Evolutionary conservation across 2,888 invertebrate species (phyloP).

Genomic region (Tetrapedia diversipes): DNA sequence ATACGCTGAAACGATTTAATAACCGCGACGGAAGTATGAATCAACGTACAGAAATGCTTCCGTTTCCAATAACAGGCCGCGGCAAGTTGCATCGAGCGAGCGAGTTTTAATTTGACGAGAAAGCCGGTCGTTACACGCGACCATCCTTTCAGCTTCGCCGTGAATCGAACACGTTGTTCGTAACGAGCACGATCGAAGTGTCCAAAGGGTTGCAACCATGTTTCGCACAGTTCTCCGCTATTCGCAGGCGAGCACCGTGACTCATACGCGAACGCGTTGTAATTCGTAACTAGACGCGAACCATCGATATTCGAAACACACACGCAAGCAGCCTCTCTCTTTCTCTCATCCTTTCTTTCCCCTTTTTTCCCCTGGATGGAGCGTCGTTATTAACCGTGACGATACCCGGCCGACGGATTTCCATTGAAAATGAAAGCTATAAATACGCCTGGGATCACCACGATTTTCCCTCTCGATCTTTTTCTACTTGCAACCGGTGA

Average conservation of each 20-base stretch:
- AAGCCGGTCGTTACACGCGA: conserved; percentile 26
- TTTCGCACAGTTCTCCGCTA: conserved; percentile 25
- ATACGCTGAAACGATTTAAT: not conserved
- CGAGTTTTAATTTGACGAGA: conserved; percentile 37
- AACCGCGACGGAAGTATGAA: not conserved
- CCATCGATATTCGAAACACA: conserved; percentile 38
- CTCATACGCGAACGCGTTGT: conserved; percentile 7
- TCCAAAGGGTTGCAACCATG: not conserved
- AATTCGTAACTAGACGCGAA: conserved; percentile 25
- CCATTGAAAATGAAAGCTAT: conserved; percentile 15
- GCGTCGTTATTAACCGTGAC: conserved; percentile 30
- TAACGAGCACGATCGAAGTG: conserved; percentile 11
- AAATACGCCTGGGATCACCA: not conserved
- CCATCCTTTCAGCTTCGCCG: conserved; percentile 23
- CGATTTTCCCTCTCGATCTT: not conserved
- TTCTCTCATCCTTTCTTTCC: too few species aligned
- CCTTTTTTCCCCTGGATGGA: not conserved
- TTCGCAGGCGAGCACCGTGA: conserved; percentile 18
- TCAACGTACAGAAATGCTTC: conserved; percentile 9
- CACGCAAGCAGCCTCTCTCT: too few species aligned
- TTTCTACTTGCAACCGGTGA: not conserved
- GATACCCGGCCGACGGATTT: conserved; percentile 2
- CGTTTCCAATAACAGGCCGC: conserved; percentile 32
- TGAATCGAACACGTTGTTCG: conserved; percentile 46
- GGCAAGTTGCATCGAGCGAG: not conserved